Percentiles rank a stretch among this genome's conserved stretches.
Evolutionary conservation across 2,113 vertebrate genomes (phyloP).

Genomic region (Setophaga petechia): DNA sequence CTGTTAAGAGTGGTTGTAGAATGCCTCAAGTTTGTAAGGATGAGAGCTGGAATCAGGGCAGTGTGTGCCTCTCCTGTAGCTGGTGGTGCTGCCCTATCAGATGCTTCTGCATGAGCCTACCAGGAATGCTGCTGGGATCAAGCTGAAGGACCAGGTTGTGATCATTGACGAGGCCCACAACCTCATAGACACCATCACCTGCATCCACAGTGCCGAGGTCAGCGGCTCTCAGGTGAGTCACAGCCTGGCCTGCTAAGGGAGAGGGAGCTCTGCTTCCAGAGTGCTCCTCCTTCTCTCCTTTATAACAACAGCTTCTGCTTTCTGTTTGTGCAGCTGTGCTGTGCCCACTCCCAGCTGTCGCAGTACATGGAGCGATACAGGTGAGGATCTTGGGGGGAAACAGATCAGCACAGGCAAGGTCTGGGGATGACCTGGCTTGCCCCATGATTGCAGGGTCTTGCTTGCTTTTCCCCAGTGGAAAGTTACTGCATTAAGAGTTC

Average conservation of each 20-base stretch:
- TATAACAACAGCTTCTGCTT: background rate
- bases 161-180: slow-evolving; percentile 98
- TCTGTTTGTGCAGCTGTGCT: slow-evolving; percentile 80
- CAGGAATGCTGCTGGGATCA: slow-evolving; percentile 86
- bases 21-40: background rate
- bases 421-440: background rate
- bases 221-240: slow-evolving; percentile 87
- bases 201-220: slow-evolving; percentile 87
- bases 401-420: background rate
- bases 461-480: background rate
- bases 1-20: background rate
- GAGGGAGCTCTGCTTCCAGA: background rate
- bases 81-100: slow-evolving; percentile 97
- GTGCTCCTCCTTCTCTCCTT: background rate
- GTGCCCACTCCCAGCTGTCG: slow-evolving; percentile 88
- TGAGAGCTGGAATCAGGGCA: background rate
- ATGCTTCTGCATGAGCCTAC: slow-evolving; percentile 90
- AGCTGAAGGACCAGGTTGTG: slow-evolving; percentile 90
- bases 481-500: background rate
- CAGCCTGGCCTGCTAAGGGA: background rate
- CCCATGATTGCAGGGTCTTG: background rate
- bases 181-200: slow-evolving; percentile 90
- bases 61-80: slow-evolving; percentile 64
- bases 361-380: slow-evolving; percentile 92
- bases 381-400: slow-evolving; percentile 66